Evolutionary conservation across 1,140 invertebrate genomes (phyloP), one percentile per base, ranked within the genome.

Genomic region (Drosophila leontia): DNA sequence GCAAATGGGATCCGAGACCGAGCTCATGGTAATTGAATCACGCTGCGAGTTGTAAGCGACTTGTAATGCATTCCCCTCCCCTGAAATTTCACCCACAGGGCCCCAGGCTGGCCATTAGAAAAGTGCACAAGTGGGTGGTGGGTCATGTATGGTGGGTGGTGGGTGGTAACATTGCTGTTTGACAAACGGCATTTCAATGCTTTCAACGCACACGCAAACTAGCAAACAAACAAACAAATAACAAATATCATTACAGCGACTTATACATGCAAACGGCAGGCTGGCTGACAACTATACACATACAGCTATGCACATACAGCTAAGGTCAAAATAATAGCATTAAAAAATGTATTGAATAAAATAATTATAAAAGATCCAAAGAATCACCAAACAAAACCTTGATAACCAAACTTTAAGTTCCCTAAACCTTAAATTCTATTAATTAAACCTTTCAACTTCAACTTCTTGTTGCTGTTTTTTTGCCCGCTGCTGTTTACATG

Each of bases 181-280:
- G 77, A 63, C 80, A 83, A 83, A 80, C 80, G 79, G 64, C 84
- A 87, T 88, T 83, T 88, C 65, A 88, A 88, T 88, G 84, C 81
- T 90, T 84, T 80, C 80, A 80, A 84, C 80, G 77, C 77, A 88
- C 85, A 87, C 68, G 71, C 76, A 80, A 62, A 71, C 75, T 69
- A 78, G 61, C 63, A 70, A 77, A 64, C 78, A 74, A 65, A 74
- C 75, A 70, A 59, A 78, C 75, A 78, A 78, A 78, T 77, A 60
- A 74, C 80, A 90, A 87, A 87, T 87, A 88, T 87, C 83, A 87
- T 87, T 88, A 88, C 80, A 84, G 85, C 78, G 59, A 88, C 85
- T 90, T 88, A 81, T 74, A 88, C 80, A 88, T 88, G 85, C 85
- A 84, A 85, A 81, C 74, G 80, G 58, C 80, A 61, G 83, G 59